These are phyloP conservation scores for Silurus aristotelis DNA, from an alignment of 2,797 vertebrate species.

Conservation along the genomic window DNA sequence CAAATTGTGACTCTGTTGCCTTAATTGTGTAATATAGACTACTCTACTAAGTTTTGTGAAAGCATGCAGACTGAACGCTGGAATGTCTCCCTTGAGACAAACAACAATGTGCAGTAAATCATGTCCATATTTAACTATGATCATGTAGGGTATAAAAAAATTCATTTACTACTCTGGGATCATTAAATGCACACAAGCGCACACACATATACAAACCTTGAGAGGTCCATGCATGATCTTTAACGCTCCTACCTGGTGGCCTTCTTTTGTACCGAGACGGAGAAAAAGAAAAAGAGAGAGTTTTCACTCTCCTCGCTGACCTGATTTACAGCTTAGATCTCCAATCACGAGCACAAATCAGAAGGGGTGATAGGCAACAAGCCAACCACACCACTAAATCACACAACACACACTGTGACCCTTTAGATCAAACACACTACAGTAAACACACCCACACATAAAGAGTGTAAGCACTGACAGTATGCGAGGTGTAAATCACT, in stretches of 20 bases:
- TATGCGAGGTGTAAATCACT: conserved; percentile 12
- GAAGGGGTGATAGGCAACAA: conserved; percentile 30
- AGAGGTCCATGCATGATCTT: neutral
- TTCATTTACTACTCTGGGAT: conserved; percentile 26
- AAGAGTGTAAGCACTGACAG: neutral
- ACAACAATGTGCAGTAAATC: conserved; percentile 23
- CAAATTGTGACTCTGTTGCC: conserved; percentile 44
- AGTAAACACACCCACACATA: neutral
- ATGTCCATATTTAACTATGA: conserved; percentile 14
- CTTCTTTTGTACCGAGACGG: neutral
- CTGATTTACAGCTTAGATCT: conserved; percentile 53
- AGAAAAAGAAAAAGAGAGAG: neutral
- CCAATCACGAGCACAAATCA: conserved; percentile 51
- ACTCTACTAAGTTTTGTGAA: conserved; percentile 27
- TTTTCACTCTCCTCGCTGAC: neutral
- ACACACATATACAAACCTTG: neutral
- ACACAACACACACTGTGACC: conserved; percentile 6
- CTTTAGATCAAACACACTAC: conserved; percentile 9
- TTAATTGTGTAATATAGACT: conserved; percentile 25
- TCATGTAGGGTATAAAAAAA: conserved; percentile 23
- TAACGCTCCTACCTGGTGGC: conserved; percentile 42
- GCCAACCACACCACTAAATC: conserved; percentile 19
- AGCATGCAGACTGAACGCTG: neutral
- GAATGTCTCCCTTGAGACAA: conserved; percentile 20
- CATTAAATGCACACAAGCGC: conserved; percentile 26